phyloP scores from a whole-genome alignment of 1,140 invertebrate species.

The Gerris buenoi region DNA sequence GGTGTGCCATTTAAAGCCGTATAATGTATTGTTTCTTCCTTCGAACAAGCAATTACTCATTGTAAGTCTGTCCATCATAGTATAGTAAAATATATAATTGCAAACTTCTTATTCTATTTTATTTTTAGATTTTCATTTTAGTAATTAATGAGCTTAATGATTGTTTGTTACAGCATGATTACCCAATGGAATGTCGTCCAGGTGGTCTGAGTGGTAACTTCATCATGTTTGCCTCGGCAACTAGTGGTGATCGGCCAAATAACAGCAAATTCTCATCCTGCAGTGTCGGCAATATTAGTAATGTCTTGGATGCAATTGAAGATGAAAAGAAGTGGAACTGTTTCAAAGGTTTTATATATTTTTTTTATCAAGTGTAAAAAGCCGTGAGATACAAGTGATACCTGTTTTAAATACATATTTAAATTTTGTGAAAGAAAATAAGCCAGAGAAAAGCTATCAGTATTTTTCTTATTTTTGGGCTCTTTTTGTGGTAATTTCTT shows the following conservation, averaged over 20 bases:
- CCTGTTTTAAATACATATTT: too few relatives aligned
- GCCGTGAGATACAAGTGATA: too few relatives aligned
- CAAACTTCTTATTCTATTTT: too few relatives aligned
- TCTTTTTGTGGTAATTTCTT: too few relatives aligned
- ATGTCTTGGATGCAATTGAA: slow-evolving; percentile 78
- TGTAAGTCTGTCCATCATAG: neutral
- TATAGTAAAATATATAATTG: too few relatives aligned
- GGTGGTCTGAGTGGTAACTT: slow-evolving; percentile 81
- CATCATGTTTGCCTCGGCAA: slow-evolving; percentile 95
- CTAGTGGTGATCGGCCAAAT: slow-evolving; percentile 81
- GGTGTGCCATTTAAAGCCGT: too few relatives aligned
- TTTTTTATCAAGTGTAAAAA: too few relatives aligned
- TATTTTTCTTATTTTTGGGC: too few relatives aligned
- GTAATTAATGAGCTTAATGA: slow-evolving; percentile 6
- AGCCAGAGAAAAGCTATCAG: too few relatives aligned
- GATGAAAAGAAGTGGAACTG: slow-evolving; percentile 90
- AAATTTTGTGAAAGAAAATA: too few relatives aligned
- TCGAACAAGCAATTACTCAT: neutral
- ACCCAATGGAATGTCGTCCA: slow-evolving; percentile 76
- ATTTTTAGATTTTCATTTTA: too few relatives aligned
- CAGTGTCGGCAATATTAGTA: slow-evolving; percentile 87
- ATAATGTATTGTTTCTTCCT: too few relatives aligned
- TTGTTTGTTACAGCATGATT: slow-evolving; percentile 66
- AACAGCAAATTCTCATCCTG: slow-evolving; percentile 90
- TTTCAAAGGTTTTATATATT: slow-evolving; percentile 63